phyloP scores from a whole-genome alignment of 2,113 vertebrate species.

The human region DNA sequence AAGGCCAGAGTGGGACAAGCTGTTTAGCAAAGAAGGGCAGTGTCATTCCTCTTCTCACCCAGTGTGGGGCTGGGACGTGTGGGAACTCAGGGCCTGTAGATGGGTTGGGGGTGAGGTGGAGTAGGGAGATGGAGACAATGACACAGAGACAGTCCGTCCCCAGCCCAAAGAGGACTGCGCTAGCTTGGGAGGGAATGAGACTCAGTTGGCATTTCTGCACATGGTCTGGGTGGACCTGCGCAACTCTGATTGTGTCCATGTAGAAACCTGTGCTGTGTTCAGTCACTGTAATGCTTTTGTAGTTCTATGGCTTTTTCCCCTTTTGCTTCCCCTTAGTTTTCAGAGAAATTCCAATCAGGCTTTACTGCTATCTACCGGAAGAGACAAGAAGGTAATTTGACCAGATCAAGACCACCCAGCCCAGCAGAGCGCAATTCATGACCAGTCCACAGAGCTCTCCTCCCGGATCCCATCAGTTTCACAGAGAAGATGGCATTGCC shows the following conservation, averaged over 20 bases:
- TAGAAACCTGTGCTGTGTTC: background rate
- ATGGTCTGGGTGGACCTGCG: background rate
- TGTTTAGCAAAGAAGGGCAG: background rate
- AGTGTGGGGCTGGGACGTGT: background rate
- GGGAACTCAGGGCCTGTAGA: background rate
- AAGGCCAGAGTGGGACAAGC: background rate
- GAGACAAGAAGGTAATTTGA: background rate
- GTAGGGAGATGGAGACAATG: background rate
- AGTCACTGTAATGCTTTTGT: accelerated
- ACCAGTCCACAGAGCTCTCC: background rate
- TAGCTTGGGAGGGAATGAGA: background rate
- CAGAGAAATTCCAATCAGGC: background rate
- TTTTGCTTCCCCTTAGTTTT: background rate
- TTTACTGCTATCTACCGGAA: background rate
- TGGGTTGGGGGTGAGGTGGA: background rate
- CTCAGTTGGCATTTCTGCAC: background rate
- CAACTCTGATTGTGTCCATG: background rate
- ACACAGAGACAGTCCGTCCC: background rate
- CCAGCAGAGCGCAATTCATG: background rate
- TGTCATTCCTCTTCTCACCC: background rate
- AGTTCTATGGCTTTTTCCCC: background rate
- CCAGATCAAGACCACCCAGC: background rate
- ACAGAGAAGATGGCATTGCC: background rate
- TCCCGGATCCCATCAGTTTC: accelerated
- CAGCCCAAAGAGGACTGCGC: accelerated